Evolutionary conservation across 2,113 vertebrate genomes (phyloP).

Genomic region (Egretta garzetta): DNA sequence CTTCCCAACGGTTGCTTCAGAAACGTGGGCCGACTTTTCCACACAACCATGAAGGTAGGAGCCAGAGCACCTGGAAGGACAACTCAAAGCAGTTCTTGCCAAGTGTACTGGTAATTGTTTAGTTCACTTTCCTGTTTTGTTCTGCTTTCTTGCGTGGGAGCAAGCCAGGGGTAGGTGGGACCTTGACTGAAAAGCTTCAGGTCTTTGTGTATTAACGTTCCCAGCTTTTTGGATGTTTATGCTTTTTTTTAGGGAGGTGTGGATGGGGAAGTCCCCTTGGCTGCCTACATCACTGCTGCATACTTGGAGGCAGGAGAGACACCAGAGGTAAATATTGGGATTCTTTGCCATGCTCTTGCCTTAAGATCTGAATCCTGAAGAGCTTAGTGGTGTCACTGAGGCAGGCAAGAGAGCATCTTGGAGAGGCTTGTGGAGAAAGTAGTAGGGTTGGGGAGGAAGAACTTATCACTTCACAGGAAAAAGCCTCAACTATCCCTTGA

Average conservation of each 20-base stretch:
- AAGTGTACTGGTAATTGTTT: not conserved
- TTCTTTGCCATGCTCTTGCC: not conserved
- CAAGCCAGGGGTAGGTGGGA: not conserved
- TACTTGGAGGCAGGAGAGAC: conserved; percentile 79
- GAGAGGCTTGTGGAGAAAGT: not conserved
- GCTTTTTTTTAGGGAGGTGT: conserved; percentile 81
- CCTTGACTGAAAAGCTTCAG: not conserved
- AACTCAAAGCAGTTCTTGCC: not conserved
- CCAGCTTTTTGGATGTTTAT: not conserved
- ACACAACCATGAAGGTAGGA: conserved; percentile 84
- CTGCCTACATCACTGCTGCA: conserved; percentile 79
- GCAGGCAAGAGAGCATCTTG: not conserved
- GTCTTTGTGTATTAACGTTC: not conserved
- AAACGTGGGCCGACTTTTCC: conserved; percentile 80
- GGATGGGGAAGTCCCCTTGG: conserved; percentile 76
- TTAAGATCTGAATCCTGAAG: not conserved
- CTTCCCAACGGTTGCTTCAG: conserved; percentile 75
- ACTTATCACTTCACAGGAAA: not conserved
- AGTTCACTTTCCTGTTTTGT: not conserved
- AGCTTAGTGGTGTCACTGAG: not conserved
- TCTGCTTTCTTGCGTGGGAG: not conserved
- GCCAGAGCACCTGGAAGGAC: not conserved
- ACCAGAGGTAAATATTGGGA: conserved; percentile 64
- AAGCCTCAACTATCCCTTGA: not conserved
- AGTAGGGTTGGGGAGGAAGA: not conserved